Conservation (phyloP, 2,888 invertebrate genomes). For the Hermaeophaga mercurialis region DNA sequence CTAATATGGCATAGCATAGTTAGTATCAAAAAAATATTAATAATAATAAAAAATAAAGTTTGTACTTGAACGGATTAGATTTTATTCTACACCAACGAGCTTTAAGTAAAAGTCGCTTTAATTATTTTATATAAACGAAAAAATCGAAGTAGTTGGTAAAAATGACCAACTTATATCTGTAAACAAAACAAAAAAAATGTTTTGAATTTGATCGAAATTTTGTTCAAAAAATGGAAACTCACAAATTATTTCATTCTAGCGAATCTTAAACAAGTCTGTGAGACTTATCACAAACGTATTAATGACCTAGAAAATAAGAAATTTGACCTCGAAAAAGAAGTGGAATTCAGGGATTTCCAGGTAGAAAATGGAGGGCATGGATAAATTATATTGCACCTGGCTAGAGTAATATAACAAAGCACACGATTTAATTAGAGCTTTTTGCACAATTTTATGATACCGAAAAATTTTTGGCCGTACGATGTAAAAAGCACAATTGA, state of each 20-base stretch:
- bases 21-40: too few relatives aligned
- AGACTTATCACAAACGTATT: constrained; percentile 83
- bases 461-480: constrained; percentile 12
- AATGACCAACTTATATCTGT: too few relatives aligned
- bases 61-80: too few relatives aligned
- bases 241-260: constrained; percentile 47
- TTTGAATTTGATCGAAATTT: too few relatives aligned
- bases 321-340: constrained; percentile 97
- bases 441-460: constrained; percentile 34
- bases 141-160: too few relatives aligned
- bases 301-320: constrained; percentile 85
- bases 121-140: too few relatives aligned
- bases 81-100: too few relatives aligned
- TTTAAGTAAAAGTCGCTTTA: too few relatives aligned
- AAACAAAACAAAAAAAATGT: too few relatives aligned
- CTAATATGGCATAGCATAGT: too few relatives aligned
- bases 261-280: constrained; percentile 53
- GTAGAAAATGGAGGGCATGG: constrained; percentile 61
- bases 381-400: constrained; percentile 37
- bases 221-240: too few relatives aligned
- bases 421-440: constrained; percentile 44
- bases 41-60: too few relatives aligned
- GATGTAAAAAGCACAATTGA: constrained; percentile 17
- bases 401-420: constrained; percentile 37
- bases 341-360: constrained; percentile 95